Evolutionary conservation across 1,140 invertebrate species (phyloP), one percentile per base, ranked within the genome.

Genomic region (Maconellicoccus hirsutus): DNA sequence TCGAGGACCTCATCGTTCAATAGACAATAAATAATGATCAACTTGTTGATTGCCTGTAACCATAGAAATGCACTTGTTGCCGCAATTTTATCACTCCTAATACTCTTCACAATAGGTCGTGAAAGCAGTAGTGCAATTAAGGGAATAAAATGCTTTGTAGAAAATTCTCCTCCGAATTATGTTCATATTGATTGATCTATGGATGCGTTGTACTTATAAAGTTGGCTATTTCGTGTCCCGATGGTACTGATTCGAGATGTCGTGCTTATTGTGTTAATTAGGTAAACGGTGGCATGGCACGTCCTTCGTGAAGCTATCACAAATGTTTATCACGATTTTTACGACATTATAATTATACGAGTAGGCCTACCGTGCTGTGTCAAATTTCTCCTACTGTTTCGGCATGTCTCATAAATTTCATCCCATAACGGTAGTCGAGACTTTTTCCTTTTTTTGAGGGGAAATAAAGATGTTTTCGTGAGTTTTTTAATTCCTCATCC

Each of bases 321-420:
- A 52, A 14, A 52, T 52, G 42, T 52, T 52, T 52, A 52, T 52
- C 42, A 52, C 42, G 42, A 52, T 52, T 52, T 33, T 52, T 52
- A 52, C 42, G 42, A 52, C 42, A 16, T 52, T 52, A 52, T 52
- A 52, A 52, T 52, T 52, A 19, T 52, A 52, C 42, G 3, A 52
- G 42, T 16, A 52, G 42, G 42, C 42, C 42, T 52, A 52, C 42
- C 6, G 42, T 33, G 29, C 42, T 16, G n/a, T 52, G 42, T 52
- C 12, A 52, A 52, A 52, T 16, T 52, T 52, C 4, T 52, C 42
- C 42, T 52, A 52, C 12, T 52, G 42, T 52, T 52, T 52, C 42
- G 6, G n/a, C 42, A 19, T 52, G 42, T 52, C 42, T 52, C 42
- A 19, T 52, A 52, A 52, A 52, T 52, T 8, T 3, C 6, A 8